Conservation (phyloP, 2,888 invertebrate species). For the Cryptophagus acutangulus region DNA sequence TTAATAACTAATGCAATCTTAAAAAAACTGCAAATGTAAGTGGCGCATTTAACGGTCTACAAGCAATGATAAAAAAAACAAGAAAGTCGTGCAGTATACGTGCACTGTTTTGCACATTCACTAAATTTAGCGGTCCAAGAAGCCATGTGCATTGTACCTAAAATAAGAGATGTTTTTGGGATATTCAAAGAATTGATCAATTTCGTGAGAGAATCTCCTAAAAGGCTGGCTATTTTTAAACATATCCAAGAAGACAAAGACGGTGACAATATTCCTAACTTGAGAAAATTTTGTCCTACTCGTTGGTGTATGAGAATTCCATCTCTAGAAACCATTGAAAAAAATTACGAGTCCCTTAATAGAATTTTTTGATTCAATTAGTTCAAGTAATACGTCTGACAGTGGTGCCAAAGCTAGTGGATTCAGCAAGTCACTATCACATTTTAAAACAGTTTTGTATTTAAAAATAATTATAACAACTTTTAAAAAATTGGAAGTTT, state of each 20-base stretch:
- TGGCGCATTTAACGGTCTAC: conserved; percentile 5
- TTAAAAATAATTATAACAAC: background rate
- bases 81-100: conserved; percentile 7
- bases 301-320: conserved; percentile 9
- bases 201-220: background rate
- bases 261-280: background rate
- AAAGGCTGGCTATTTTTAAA: background rate
- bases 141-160: background rate
- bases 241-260: background rate
- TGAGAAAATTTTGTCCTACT: conserved; percentile 12
- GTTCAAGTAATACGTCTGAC: background rate
- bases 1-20: conserved; percentile 3
- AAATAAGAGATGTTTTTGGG: background rate
- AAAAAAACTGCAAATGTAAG: conserved; percentile 8
- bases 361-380: background rate
- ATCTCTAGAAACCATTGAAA: conserved; percentile 3
- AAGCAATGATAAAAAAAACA: conserved; percentile 6
- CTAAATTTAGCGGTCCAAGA: conserved; percentile 12
- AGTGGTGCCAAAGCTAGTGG: background rate
- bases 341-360: conserved; percentile 5
- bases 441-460: background rate
- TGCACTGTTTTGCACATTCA: conserved; percentile 9
- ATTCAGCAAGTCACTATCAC: background rate
- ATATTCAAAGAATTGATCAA: background rate
- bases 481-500: background rate